phyloP scores from a whole-genome alignment of 2,797 vertebrate species.

The Carduelis carduelis region DNA sequence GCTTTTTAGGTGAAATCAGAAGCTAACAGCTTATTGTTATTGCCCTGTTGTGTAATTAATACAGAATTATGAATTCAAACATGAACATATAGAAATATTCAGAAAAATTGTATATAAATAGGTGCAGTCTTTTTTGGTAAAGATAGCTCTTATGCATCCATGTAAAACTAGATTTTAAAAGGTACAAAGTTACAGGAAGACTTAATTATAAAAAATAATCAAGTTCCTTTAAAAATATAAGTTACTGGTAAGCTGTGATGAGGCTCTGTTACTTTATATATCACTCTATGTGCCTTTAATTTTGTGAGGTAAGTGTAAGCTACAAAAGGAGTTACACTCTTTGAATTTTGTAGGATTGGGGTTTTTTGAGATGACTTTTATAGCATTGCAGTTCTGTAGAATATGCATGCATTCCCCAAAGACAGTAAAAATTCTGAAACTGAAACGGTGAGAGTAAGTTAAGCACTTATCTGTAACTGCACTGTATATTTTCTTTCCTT shows the following conservation, averaged over 20 bases:
- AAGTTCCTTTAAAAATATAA: not conserved
- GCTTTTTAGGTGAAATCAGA: not conserved
- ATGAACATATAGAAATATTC: not conserved
- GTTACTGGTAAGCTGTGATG: not conserved
- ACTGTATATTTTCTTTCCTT: not conserved
- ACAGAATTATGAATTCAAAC: not conserved
- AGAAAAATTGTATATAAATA: not conserved
- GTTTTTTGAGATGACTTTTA: not conserved
- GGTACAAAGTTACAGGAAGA: not conserved
- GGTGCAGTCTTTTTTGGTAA: not conserved
- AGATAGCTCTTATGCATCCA: not conserved
- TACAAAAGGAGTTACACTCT: not conserved
- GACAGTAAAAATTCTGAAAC: not conserved
- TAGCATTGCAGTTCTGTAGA: not conserved
- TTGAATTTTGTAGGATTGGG: not conserved
- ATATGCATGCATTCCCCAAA: not conserved
- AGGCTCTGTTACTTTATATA: not conserved
- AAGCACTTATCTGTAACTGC: not conserved
- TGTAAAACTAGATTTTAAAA: not conserved
- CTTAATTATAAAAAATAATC: not conserved
- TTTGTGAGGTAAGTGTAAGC: accelerated
- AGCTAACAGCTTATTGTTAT: not conserved
- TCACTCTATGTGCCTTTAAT: not conserved
- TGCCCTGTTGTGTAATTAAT: not conserved
- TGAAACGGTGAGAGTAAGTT: not conserved